Base-by-base conservation (phyloP, 2,888 invertebrate species). In the Synergus itoensis region DNA sequence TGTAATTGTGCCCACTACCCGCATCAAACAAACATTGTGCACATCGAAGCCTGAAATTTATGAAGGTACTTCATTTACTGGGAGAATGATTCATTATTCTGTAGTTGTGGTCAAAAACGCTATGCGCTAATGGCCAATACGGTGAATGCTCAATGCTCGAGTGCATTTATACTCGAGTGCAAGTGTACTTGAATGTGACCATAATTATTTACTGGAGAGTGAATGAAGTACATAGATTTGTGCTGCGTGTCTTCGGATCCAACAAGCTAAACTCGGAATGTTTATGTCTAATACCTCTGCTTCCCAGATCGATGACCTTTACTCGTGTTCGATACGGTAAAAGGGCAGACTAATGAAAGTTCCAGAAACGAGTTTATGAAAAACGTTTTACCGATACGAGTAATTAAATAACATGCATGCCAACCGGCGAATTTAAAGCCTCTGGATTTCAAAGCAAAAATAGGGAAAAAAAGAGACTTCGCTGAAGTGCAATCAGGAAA, bases 401-500 rank as follows among this genome's bases (percentile, higher is more conserved):
- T 4, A 16, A 53, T 53, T 14, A 53, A 53, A 53, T 43, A 53
- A 53, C 16, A 53, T 5, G 3, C 1, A 5, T 28, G 3, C 28
- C 14, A 16, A 16, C 14, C 48, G 1, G 60, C 1, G 21, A 60
- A 60, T 60, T 12, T 60, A 21, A 28, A 62, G 21, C 12, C 12
- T 62, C 28, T 14, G 2, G 1, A 12, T 14, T 62, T 12, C 1
- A n/a, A 41, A 12, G n/a, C 8, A 62, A 62, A n/a, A 62, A 7
- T 21, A n/a, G 21, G 9, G 28, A 28, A 18, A 43, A 67, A 43
- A 43, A 67, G 18, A 75, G 1, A n/a, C 1, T 65, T 41, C 9
- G 21, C 21, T 67, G 77, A 77, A 81, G 75, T 80, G 82, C 84
- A 82, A 84, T 81, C 81, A 78, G 45, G 76, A 73, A 75, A 75